Conservation (phyloP, 2,797 vertebrate species). For the Numenius phaeopus region DNA sequence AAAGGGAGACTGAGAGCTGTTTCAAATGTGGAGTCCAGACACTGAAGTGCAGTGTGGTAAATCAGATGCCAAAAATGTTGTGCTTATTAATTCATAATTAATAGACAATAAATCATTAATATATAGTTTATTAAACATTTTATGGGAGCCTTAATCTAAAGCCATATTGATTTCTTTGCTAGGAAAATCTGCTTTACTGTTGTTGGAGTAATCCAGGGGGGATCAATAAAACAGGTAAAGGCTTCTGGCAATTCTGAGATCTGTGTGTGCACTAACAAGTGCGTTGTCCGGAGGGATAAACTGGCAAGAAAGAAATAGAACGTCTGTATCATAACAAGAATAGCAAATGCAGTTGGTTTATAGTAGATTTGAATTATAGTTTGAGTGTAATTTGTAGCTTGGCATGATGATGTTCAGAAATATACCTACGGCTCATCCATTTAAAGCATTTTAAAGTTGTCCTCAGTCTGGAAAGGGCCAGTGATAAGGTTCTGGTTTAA, state of each 20-base stretch:
- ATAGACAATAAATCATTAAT: slow-evolving; percentile 23
- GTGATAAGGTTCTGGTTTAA: neutral
- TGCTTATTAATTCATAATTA: slow-evolving; percentile 52
- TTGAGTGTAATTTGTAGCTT: neutral
- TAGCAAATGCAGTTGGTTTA: neutral
- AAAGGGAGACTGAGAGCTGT: neutral
- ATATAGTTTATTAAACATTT: slow-evolving; percentile 4
- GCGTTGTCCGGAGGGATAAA: neutral
- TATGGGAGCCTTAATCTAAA: neutral
- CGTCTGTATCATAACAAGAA: neutral
- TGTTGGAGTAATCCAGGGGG: neutral
- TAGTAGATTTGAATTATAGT: neutral
- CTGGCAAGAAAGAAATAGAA: neutral
- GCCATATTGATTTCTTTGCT: slow-evolving; percentile 6
- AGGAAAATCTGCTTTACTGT: neutral
- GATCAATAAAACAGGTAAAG: neutral
- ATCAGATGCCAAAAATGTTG: neutral
- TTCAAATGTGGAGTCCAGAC: neutral
- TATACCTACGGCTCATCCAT: neutral
- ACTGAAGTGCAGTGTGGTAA: neutral
- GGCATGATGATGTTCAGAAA: neutral
- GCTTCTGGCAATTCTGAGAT: neutral
- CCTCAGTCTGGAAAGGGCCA: neutral
- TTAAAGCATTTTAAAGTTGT: neutral
- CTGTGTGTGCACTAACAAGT: neutral